These are phyloP conservation scores for Micromesistius poutassou DNA, from an alignment of 2,797 vertebrate genomes.

Conservation along the genomic window DNA sequence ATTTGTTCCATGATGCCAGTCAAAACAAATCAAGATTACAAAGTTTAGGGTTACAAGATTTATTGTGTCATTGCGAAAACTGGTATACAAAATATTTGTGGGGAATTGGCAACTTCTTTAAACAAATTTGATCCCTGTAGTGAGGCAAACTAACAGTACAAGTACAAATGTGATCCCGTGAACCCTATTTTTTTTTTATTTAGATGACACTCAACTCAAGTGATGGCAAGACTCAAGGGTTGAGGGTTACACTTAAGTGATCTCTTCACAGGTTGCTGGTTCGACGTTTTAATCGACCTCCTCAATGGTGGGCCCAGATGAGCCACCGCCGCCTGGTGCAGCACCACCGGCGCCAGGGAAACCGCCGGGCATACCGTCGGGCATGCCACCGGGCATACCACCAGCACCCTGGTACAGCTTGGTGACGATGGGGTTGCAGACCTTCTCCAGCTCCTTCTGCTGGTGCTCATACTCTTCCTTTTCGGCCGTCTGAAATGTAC, in stretches of 20 bases:
- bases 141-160: conserved; percentile 29
- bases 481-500: conserved; percentile 72
- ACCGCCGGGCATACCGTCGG: conserved; percentile 81
- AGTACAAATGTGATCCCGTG: conserved; percentile 39
- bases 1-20: background rate
- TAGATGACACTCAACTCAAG: conserved; percentile 57
- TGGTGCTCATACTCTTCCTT: conserved; percentile 81
- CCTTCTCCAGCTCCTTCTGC: conserved; percentile 81
- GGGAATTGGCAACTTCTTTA: conserved; percentile 31
- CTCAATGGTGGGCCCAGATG: conserved; percentile 80
- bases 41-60: conserved; percentile 17
- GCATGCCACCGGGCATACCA: conserved; percentile 79
- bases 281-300: conserved; percentile 74
- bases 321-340: conserved; percentile 71
- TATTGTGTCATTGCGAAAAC: conserved; percentile 42
- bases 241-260: conserved; percentile 61
- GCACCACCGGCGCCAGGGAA: conserved; percentile 77
- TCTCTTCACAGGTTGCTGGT: conserved; percentile 35
- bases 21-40: background rate
- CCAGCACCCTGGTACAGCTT: conserved; percentile 81
- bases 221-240: conserved; percentile 17
- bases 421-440: conserved; percentile 82
- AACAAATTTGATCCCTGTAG: conserved; percentile 39
- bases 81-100: conserved; percentile 39
- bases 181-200: conserved; percentile 41